These are phyloP conservation scores for Orestias chungarensis DNA, from an alignment of 2,797 vertebrate genomes.

Conservation along the genomic window DNA sequence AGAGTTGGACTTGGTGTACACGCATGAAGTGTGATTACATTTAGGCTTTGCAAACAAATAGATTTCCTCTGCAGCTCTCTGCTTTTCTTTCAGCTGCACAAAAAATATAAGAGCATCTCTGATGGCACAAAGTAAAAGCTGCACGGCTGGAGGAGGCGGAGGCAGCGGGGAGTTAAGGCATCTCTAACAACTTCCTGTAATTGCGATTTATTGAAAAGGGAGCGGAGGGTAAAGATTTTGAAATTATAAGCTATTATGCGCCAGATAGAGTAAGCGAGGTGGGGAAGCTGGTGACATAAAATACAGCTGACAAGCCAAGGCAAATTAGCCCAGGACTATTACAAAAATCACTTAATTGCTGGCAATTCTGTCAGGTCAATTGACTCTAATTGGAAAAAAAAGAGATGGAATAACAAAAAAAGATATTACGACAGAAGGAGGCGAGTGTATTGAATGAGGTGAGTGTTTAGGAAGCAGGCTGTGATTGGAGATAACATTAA, in stretches of 20 bases:
- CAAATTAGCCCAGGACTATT: conserved; percentile 99
- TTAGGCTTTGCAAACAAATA: conserved; percentile 80
- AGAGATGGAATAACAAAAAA: conserved; percentile 66
- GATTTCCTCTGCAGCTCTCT: conserved; percentile 79
- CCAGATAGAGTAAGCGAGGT: conserved; percentile 84
- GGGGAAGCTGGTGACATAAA: conserved; percentile 94
- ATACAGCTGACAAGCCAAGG: conserved; percentile 98
- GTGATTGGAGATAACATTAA: conserved; percentile 76
- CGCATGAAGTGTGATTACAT: conserved; percentile 82
- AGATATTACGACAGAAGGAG: conserved; percentile 89
- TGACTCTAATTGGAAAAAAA: conserved; percentile 95
- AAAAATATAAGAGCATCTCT: conserved; percentile 80
- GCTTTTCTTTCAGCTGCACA: conserved; percentile 80
- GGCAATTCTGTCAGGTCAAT: conserved; percentile 99
- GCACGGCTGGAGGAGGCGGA: conserved; percentile 25
- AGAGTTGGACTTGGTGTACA: conserved; percentile 91
- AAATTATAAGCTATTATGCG: conserved; percentile 99
- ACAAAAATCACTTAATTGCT: conserved; percentile 99
- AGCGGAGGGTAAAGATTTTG: conserved; percentile 98
- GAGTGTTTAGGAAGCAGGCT: conserved; percentile 86
- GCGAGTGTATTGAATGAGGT: conserved; percentile 83
- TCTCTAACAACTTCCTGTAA: conserved; percentile 99
- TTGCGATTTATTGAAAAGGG: conserved; percentile 99
- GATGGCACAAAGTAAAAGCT: conserved; percentile 84
- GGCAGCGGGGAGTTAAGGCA: conserved; percentile 78